Evolutionary conservation across 2,797 vertebrate species (phyloP).

Genomic region (Craterocephalus amniculus): DNA sequence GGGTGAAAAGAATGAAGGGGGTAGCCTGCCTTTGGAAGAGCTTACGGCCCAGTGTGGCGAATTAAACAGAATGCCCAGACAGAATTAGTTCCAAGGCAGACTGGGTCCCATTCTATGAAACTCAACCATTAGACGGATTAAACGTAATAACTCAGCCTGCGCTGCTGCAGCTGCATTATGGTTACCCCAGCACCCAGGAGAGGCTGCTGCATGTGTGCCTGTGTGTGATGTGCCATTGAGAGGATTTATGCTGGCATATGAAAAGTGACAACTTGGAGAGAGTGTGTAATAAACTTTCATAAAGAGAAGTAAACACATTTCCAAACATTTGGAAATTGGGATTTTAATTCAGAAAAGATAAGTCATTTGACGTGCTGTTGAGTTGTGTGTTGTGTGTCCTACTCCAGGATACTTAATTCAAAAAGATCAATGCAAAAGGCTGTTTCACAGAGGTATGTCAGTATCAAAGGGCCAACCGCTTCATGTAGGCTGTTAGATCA

Average conservation of each 20-base stretch:
- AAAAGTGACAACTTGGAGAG: constrained; percentile 67
- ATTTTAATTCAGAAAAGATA: constrained; percentile 18
- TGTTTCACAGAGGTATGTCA: background rate
- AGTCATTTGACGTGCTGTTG: constrained; percentile 26
- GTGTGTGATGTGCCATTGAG: constrained; percentile 22
- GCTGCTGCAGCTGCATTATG: constrained; percentile 74
- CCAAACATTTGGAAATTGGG: constrained; percentile 32
- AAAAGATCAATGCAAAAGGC: background rate
- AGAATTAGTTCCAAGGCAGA: constrained; percentile 85
- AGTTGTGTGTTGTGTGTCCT: constrained; percentile 30
- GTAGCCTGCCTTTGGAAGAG: constrained; percentile 76
- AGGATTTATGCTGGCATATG: constrained; percentile 50
- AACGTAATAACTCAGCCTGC: constrained; percentile 76
- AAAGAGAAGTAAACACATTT: constrained; percentile 40
- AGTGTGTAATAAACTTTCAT: constrained; percentile 50
- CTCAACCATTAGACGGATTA: constrained; percentile 84
- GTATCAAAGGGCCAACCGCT: background rate
- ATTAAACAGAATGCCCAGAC: constrained; percentile 86
- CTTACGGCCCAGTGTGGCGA: constrained; percentile 83
- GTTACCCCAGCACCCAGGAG: constrained; percentile 64
- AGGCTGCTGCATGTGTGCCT: constrained; percentile 35
- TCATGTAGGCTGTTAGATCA: constrained; percentile 20
- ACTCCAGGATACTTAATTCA: constrained; percentile 5
- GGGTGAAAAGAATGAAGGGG: constrained; percentile 59
- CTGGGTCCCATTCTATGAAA: constrained; percentile 78